Conservation (phyloP, 1,140 invertebrate species). For the Zaprionus taronus region DNA sequence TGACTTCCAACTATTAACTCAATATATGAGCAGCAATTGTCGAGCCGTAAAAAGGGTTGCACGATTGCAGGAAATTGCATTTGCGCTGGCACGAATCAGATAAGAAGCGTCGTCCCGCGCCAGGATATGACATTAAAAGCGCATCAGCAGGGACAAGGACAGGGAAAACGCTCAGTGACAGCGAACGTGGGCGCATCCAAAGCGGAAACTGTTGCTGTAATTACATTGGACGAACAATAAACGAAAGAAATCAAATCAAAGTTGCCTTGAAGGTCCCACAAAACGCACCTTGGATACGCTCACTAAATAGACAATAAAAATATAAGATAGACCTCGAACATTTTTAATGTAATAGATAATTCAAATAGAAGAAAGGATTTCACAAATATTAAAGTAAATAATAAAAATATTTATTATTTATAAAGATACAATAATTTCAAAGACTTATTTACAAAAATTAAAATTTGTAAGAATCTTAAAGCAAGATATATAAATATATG, state of each 20-base stretch:
- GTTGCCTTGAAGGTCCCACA: not conserved
- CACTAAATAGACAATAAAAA: not conserved
- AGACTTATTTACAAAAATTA: no score
- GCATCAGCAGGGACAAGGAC: constrained; percentile 58
- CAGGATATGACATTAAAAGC: constrained; percentile 80
- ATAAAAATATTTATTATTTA: not conserved
- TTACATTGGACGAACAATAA: constrained; percentile 55
- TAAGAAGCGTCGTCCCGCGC: constrained; percentile 48
- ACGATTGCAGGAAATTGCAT: constrained; percentile 80
- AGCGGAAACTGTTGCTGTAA: constrained; percentile 75
- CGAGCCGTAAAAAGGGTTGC: constrained; percentile 39
- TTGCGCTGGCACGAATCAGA: constrained; percentile 75
- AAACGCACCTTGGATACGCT: not conserved
- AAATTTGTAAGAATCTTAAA: no score
- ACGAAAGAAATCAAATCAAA: constrained; percentile 11
- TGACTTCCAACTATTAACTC: constrained; percentile 79
- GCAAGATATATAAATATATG: no score
- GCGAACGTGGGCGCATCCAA: constrained; percentile 9
- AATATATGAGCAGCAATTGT: constrained; percentile 66
- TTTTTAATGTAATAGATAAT: no score
- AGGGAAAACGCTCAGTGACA: not conserved
- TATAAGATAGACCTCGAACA: not conserved
- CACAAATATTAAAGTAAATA: not conserved
- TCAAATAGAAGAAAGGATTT: not conserved
- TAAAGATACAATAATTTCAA: no score